These are phyloP conservation scores for Typhlichthys subterraneus DNA, from an alignment of 2,797 vertebrate species.

Conservation along the genomic window DNA sequence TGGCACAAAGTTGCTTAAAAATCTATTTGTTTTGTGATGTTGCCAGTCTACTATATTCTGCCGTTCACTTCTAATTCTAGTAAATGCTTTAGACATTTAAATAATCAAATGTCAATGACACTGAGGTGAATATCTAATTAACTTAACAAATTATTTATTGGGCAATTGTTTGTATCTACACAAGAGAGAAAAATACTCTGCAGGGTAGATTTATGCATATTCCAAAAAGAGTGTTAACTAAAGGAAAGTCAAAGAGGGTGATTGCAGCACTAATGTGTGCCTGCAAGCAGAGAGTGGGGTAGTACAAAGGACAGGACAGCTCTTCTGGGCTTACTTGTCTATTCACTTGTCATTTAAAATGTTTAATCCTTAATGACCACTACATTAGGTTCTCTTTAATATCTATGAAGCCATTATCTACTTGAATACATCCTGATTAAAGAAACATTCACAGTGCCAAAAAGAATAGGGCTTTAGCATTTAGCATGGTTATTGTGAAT, in stretches of 20 bases:
- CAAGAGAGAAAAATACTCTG: neutral
- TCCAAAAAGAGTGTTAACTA: slow-evolving; percentile 36
- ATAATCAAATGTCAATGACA: slow-evolving; percentile 10
- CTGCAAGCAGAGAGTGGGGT: slow-evolving; percentile 44
- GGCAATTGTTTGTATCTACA: no score
- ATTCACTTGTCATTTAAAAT: slow-evolving; percentile 58
- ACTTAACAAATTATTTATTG: slow-evolving; percentile 17
- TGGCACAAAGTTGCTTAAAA: no score
- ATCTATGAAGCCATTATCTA: slow-evolving; percentile 56
- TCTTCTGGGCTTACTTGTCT: slow-evolving; percentile 56
- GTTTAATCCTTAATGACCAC: slow-evolving; percentile 61
- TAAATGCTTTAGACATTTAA: no score
- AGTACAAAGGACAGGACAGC: slow-evolving; percentile 50
- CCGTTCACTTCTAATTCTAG: no score
- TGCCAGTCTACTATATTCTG: no score
- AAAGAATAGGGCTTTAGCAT: slow-evolving; percentile 18
- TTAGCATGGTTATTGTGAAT: slow-evolving; percentile 12
- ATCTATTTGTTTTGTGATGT: neutral
- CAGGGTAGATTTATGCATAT: slow-evolving; percentile 19
- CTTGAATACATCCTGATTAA: slow-evolving; percentile 55
- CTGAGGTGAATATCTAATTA: slow-evolving; percentile 24
- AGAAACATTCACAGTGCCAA: slow-evolving; percentile 56
- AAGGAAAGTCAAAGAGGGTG: slow-evolving; percentile 51
- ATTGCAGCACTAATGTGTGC: slow-evolving; percentile 47
- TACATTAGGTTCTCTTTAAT: slow-evolving; percentile 56